These are phyloP conservation scores for Drosophila nikananu DNA, from an alignment of 1,140 invertebrate species.

Conservation along the genomic window DNA sequence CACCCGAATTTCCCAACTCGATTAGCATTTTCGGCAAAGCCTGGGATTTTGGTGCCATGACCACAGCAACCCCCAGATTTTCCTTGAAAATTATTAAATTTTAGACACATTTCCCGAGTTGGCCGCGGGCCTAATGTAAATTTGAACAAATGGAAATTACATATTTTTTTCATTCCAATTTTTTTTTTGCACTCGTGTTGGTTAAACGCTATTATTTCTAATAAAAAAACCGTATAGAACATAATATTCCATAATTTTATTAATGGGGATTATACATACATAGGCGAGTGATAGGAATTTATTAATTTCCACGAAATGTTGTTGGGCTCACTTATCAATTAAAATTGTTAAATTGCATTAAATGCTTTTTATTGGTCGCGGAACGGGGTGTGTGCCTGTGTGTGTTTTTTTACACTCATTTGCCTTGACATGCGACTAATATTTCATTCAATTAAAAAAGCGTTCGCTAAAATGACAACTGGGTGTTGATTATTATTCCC, in stretches of 20 bases:
- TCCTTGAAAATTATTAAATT: slow-evolving; percentile 63
- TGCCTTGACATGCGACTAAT: slow-evolving; percentile 66
- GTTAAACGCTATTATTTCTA: slow-evolving; percentile 60
- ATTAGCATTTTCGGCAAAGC: slow-evolving; percentile 63
- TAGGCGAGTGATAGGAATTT: slow-evolving; percentile 47
- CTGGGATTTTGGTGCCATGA: slow-evolving; percentile 59
- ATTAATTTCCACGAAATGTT: slow-evolving; percentile 51
- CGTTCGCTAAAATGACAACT: slow-evolving; percentile 51
- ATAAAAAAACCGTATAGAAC: slow-evolving; percentile 61
- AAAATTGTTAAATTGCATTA: slow-evolving; percentile 81
- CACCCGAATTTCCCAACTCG: slow-evolving; percentile 54
- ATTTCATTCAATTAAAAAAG: slow-evolving; percentile 80
- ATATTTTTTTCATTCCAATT: slow-evolving; percentile 19
- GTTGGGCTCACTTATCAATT: slow-evolving; percentile 75
- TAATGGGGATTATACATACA: slow-evolving; percentile 67
- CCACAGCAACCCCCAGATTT: slow-evolving; percentile 13
- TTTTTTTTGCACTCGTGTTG: slow-evolving; percentile 3
- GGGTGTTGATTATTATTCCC: slow-evolving; percentile 39
- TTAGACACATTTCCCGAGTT: slow-evolving; percentile 30
- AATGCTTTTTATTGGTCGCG: slow-evolving; percentile 41
- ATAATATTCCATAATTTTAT: slow-evolving; percentile 71
- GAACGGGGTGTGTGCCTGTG: neutral
- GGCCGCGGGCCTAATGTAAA: slow-evolving; percentile 60
- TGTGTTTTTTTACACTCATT: slow-evolving; percentile 22
- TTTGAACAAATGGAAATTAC: slow-evolving; percentile 73